These are phyloP conservation scores for Apolygus lucorum DNA, from an alignment of 1,140 invertebrate species.

Conservation along the genomic window DNA sequence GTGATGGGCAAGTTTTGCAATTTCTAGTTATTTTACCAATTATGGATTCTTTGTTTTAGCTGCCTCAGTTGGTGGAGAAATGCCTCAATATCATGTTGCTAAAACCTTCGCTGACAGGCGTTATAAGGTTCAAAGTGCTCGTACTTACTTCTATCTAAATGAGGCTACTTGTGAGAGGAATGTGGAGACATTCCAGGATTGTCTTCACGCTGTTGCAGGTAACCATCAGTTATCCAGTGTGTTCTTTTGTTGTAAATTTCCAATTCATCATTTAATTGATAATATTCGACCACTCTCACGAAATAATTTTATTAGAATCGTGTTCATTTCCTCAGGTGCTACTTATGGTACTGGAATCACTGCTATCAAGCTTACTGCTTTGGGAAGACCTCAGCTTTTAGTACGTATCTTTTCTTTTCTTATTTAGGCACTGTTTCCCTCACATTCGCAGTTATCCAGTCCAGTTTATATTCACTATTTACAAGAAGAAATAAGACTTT, in stretches of 20 bases:
- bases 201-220: slow-evolving; percentile 87
- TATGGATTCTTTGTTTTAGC: background rate
- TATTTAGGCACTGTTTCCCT: no score
- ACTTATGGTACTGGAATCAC: slow-evolving; percentile 93
- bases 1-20: no score
- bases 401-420: slow-evolving; percentile 60
- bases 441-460: no score
- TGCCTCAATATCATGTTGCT: slow-evolving; percentile 83
- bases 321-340: slow-evolving; percentile 42
- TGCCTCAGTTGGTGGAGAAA: slow-evolving; percentile 25
- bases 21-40: no score
- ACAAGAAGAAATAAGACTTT: no score
- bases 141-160: slow-evolving; percentile 97
- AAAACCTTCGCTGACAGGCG: slow-evolving; percentile 91
- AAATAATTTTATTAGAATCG: no score
- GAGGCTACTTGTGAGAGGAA: slow-evolving; percentile 97
- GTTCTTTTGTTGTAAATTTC: background rate
- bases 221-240: background rate
- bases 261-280: no score
- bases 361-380: slow-evolving; percentile 95
- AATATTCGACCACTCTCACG: no score
- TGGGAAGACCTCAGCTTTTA: slow-evolving; percentile 91
- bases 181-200: slow-evolving; percentile 92
- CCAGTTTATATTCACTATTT: no score
- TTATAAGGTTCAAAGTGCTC: slow-evolving; percentile 83